Percentiles rank a stretch among this genome's conserved stretches.
phyloP scores from a whole-genome alignment of 2,888 invertebrate genomes.

The Drosophila dives region DNA sequence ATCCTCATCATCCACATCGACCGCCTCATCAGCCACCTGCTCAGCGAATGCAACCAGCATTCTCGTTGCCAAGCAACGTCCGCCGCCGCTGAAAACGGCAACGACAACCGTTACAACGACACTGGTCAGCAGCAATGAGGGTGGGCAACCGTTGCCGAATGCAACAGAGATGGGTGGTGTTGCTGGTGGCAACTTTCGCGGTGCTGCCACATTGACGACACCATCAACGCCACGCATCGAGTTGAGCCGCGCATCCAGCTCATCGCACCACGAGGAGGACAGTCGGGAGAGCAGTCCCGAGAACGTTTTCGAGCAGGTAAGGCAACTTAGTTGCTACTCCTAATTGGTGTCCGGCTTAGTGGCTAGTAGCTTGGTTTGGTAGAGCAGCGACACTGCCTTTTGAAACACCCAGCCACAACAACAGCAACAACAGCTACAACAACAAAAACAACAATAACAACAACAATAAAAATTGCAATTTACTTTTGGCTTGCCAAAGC shows the following conservation, averaged over 20 bases:
- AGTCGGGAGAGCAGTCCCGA: constrained; percentile 94
- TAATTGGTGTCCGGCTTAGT: constrained; percentile 22
- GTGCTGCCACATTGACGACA: constrained; percentile 85
- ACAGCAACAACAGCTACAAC: constrained; percentile 8
- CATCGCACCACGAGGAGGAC: constrained; percentile 91
- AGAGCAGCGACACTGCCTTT: constrained; percentile 32
- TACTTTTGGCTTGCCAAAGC: constrained; percentile 20
- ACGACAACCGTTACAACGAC: constrained; percentile 68
- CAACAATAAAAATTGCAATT: constrained; percentile 3
- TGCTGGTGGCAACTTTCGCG: constrained; percentile 52
- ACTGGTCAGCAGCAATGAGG: constrained; percentile 73
- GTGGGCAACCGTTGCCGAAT: constrained; percentile 63
- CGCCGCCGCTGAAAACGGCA: constrained; percentile 84
- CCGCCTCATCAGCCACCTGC: constrained; percentile 65
- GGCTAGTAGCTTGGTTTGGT: constrained; percentile 46
- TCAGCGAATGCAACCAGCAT: constrained; percentile 61
- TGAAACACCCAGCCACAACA: constrained; percentile 19
- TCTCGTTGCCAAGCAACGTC: constrained; percentile 74
- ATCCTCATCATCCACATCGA: constrained; percentile 56
- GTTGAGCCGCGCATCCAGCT: constrained; percentile 94
- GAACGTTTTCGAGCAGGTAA: constrained; percentile 90
- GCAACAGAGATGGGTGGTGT: not conserved
- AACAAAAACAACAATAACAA: constrained; percentile 11
- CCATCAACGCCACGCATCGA: constrained; percentile 94
- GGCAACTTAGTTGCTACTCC: constrained; percentile 11